Evolutionary conservation across 2,888 invertebrate genomes (phyloP).

Genomic region (Chloromyia formosa): DNA sequence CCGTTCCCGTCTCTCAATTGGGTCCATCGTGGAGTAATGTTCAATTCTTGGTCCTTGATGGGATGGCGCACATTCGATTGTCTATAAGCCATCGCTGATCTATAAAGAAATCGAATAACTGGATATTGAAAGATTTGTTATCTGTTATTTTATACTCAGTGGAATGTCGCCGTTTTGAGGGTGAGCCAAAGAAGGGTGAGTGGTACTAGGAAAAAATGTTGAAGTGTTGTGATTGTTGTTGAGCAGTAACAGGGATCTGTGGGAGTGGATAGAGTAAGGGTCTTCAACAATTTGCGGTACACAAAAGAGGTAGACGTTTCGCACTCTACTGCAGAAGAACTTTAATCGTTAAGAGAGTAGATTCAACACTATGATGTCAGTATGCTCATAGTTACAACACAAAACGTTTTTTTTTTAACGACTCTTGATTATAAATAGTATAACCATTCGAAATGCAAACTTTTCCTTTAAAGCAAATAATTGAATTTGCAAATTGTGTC

Average conservation of each 20-base stretch:
- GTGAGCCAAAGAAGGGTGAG: background rate
- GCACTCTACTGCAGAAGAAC: too few species aligned
- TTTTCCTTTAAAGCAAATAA: too few species aligned
- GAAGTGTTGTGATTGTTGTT: constrained; percentile 3
- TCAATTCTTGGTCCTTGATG: constrained; percentile 32
- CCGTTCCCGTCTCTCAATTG: background rate
- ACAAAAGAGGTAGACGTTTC: constrained; percentile 27
- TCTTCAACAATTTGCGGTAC: constrained; percentile 31
- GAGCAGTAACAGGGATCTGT: background rate
- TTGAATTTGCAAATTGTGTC: too few species aligned
- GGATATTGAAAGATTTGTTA: constrained; percentile 43
- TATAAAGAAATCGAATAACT: constrained; percentile 36
- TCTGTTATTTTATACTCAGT: constrained; percentile 42
- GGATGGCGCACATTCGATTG: constrained; percentile 36
- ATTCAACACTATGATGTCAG: too few species aligned
- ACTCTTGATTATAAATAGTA: too few species aligned
- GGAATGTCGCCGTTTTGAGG: constrained; percentile 21
- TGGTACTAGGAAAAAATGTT: background rate
- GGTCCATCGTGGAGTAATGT: background rate
- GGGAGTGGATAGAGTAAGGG: background rate
- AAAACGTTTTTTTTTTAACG: too few species aligned
- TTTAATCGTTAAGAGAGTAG: too few species aligned
- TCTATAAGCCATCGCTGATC: constrained; percentile 30
- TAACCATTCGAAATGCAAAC: too few species aligned
- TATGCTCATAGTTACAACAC: too few species aligned